phyloP scores from a whole-genome alignment of 2,797 vertebrate species.

The Paratrypauchen microcephalus region DNA sequence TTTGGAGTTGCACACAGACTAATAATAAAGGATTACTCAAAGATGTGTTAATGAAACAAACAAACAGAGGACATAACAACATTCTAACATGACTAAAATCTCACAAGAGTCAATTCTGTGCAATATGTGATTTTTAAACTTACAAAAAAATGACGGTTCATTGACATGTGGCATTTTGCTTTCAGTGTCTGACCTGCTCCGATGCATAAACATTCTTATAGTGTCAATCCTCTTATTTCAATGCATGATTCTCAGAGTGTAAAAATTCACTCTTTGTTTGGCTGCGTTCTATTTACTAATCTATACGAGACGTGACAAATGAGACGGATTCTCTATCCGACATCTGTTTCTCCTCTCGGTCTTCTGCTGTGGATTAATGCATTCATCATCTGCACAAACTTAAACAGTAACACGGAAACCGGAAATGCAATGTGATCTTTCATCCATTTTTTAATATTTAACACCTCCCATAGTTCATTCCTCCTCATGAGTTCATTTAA shows the following conservation, averaged over 20 bases:
- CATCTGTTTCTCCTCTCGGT: slow-evolving; percentile 3
- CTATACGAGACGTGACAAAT: not conserved
- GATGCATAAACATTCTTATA: not conserved
- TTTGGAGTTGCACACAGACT: too few relatives aligned
- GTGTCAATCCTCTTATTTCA: not conserved
- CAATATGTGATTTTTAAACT: not conserved
- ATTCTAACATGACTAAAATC: too few relatives aligned
- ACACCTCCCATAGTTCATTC: not conserved
- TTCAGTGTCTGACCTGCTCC: not conserved
- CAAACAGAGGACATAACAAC: too few relatives aligned
- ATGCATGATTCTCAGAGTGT: not conserved
- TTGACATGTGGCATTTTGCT: not conserved
- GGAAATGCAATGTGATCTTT: not conserved
- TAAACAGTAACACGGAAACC: not conserved
- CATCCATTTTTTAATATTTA: not conserved
- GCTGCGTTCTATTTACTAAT: slow-evolving; percentile 5
- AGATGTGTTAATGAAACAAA: too few relatives aligned
- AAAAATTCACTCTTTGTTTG: not conserved
- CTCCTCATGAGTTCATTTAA: not conserved
- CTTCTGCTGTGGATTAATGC: slow-evolving; percentile 1
- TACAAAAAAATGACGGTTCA: not conserved
- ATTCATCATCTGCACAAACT: not conserved
- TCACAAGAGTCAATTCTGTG: too few relatives aligned
- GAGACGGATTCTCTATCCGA: not conserved
- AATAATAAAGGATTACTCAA: too few relatives aligned